Evolutionary conservation across 2,113 vertebrate species (phyloP).

Genomic region (Colossoma macropomum): DNA sequence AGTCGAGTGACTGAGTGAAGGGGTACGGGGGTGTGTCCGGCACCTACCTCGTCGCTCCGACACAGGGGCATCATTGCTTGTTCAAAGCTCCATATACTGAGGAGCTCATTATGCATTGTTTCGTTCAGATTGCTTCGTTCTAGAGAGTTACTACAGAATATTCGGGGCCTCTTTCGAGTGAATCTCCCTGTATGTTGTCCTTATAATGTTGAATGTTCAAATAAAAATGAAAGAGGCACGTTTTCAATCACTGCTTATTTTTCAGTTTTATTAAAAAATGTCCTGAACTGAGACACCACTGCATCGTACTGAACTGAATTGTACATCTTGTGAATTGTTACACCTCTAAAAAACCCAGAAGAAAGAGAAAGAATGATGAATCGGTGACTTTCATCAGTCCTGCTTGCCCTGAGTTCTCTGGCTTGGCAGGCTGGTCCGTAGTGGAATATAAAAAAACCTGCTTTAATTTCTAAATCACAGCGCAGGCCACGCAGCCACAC

Average conservation of each 20-base stretch:
- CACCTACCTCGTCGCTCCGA: no score
- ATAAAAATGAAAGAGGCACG: no score
- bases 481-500: not conserved
- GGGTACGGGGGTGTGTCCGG: no score
- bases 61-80: no score
- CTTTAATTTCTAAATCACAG: constrained; percentile 38
- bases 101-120: no score
- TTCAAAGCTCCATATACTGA: no score
- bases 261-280: not conserved
- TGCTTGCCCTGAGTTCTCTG: not conserved
- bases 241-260: not conserved
- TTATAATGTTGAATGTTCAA: not conserved
- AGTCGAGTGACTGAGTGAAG: no score
- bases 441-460: not conserved
- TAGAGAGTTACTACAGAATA: no score
- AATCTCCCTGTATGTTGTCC: no score
- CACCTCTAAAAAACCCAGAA: not conserved
- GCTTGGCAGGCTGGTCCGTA: not conserved
- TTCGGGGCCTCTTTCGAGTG: no score
- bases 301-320: not conserved
- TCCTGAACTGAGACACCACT: not conserved
- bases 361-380: not conserved
- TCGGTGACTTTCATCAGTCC: not conserved
- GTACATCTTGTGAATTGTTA: not conserved
- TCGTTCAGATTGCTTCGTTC: no score